These are phyloP conservation scores for Eudemis profundana DNA, from an alignment of 2,888 invertebrate species.

Conservation along the genomic window DNA sequence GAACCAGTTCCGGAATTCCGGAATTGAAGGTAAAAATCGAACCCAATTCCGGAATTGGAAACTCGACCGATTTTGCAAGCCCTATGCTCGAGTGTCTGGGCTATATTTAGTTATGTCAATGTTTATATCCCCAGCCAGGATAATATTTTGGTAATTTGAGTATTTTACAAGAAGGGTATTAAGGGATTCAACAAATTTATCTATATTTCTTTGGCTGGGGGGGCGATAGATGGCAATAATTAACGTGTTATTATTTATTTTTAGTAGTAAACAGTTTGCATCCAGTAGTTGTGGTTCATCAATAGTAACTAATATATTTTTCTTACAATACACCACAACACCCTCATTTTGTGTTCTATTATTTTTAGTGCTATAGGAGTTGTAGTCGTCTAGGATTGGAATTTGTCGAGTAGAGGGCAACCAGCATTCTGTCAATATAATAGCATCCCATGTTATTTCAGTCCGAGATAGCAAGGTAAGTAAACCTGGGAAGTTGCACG, in stretches of 20 bases:
- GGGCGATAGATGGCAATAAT: constrained; percentile 46
- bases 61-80: too few species aligned
- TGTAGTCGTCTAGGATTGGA: constrained; percentile 27
- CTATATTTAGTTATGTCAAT: constrained; percentile 38
- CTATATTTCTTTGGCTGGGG: constrained; percentile 39
- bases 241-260: constrained; percentile 22
- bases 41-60: too few species aligned
- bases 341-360: constrained; percentile 42
- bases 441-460: constrained; percentile 30
- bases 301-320: constrained; percentile 2
- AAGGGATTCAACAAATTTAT: constrained; percentile 40
- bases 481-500: constrained; percentile 27
- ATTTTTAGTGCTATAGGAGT: constrained; percentile 7
- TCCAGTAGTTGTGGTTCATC: constrained; percentile 32
- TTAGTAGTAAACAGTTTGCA: constrained; percentile 37
- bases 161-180: constrained; percentile 37
- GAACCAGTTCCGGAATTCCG: too few species aligned
- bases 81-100: constrained; percentile 18
- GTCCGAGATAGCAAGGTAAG: constrained; percentile 11
- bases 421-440: constrained; percentile 43
- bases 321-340: constrained; percentile 36
- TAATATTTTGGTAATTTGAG: constrained; percentile 41
- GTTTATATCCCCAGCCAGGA: constrained; percentile 49
- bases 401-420: constrained; percentile 12
- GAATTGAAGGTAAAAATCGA: too few species aligned